These are phyloP conservation scores for Crematogaster levior DNA, from an alignment of 2,888 invertebrate species.

Conservation along the genomic window DNA sequence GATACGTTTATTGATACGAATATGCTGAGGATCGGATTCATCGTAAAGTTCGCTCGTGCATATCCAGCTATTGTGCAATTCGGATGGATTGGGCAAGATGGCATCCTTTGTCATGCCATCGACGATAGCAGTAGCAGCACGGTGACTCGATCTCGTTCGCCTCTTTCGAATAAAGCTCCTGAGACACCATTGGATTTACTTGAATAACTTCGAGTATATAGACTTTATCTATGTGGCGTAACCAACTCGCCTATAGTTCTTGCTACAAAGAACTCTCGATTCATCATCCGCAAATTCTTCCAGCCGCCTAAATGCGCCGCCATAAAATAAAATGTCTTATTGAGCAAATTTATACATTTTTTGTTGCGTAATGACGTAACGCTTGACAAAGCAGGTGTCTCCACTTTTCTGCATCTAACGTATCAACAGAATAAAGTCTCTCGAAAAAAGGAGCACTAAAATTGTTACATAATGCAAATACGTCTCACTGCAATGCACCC, in stretches of 20 bases:
- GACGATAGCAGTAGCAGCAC: constrained; percentile 42
- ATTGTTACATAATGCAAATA: constrained; percentile 9
- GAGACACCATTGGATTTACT: constrained; percentile 30
- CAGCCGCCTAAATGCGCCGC: neutral
- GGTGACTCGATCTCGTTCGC: constrained; percentile 40
- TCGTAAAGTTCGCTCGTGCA: constrained; percentile 11
- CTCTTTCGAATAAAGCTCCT: constrained; percentile 39
- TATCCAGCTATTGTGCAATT: constrained; percentile 26
- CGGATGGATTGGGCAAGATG: constrained; percentile 32
- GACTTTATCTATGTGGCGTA: constrained; percentile 1
- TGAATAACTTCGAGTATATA: constrained; percentile 38
- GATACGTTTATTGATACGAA: neutral
- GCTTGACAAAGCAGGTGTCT: neutral
- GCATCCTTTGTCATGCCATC: constrained; percentile 48
- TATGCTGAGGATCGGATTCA: constrained; percentile 7
- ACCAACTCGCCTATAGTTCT: neutral
- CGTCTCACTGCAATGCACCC: neutral
- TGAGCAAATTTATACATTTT: neutral
- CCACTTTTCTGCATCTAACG: neutral
- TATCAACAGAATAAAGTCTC: neutral
- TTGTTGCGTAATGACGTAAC: neutral
- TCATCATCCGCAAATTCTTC: neutral
- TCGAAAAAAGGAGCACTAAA: neutral
- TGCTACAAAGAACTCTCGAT: neutral
- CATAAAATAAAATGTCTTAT: neutral